Evolutionary conservation across 2,113 vertebrate species (phyloP).

Genomic region (Leucopsar rothschildi): DNA sequence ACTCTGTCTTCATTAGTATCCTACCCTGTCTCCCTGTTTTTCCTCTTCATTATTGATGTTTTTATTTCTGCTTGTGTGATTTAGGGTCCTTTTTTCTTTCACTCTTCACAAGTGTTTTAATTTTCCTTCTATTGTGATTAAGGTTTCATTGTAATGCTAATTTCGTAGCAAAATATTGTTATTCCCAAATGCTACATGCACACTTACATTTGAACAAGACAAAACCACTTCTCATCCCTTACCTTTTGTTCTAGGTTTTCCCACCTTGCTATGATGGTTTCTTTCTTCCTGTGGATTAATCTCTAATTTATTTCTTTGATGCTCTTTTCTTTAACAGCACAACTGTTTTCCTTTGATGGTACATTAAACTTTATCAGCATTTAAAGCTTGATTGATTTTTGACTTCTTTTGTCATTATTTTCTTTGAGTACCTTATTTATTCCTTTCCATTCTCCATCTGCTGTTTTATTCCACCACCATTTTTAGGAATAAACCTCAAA

Average conservation of each 20-base stretch:
- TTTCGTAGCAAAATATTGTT: neutral
- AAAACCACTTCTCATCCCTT: neutral
- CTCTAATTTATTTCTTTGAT: constrained; percentile 22
- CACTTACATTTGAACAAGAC: neutral
- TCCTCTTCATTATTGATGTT: neutral
- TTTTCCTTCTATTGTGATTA: constrained; percentile 21
- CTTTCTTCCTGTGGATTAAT: constrained; percentile 37
- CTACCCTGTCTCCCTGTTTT: neutral
- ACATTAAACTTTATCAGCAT: neutral
- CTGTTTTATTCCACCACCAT: neutral
- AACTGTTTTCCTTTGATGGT: constrained; percentile 47
- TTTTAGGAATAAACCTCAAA: neutral
- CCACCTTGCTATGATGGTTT: neutral
- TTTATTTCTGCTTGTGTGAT: neutral
- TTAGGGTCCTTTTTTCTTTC: neutral
- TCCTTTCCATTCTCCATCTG: neutral
- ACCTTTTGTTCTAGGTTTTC: constrained; percentile 24
- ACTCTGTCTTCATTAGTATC: neutral
- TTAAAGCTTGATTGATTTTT: constrained; percentile 36
- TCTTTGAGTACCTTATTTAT: neutral
- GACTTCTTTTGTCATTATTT: constrained; percentile 18
- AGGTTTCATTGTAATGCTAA: constrained; percentile 48
- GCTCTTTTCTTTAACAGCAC: neutral
- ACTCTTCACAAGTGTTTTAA: neutral
- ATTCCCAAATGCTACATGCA: neutral